Conservation (phyloP, 2,113 vertebrate species). For the Carollia perspicillata region DNA sequence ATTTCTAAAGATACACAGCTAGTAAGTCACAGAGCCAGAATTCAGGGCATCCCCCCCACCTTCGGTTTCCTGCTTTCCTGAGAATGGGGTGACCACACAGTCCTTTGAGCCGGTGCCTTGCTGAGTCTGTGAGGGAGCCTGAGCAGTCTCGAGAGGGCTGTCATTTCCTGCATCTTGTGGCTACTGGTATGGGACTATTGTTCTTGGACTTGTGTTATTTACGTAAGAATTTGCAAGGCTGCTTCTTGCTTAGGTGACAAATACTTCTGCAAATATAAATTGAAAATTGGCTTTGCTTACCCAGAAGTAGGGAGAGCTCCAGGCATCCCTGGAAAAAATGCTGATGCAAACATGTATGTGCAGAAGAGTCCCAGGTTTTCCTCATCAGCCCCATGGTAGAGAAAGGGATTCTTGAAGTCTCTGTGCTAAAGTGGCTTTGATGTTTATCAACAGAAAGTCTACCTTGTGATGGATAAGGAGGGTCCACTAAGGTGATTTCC, state of each 20-base stretch:
- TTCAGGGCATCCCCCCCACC: background rate
- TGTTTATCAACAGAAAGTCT: background rate
- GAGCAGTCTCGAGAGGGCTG: background rate
- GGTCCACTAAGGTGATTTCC: background rate
- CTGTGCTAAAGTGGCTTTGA: background rate
- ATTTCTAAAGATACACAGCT: background rate
- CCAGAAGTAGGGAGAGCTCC: background rate
- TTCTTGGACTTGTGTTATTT: constrained; percentile 58
- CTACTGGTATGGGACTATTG: background rate
- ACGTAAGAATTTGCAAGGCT: constrained; percentile 54
- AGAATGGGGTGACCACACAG: background rate
- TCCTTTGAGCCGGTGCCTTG: background rate
- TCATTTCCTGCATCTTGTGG: background rate
- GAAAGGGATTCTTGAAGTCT: background rate
- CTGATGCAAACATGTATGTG: background rate
- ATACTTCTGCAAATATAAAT: constrained; percentile 55
- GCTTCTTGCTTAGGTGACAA: constrained; percentile 58
- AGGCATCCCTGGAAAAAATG: background rate
- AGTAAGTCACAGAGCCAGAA: background rate
- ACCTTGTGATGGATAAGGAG: background rate
- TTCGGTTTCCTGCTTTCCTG: background rate
- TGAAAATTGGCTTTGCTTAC: constrained; percentile 31
- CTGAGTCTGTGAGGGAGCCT: background rate
- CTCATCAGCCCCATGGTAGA: background rate
- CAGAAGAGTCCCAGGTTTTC: background rate